Percentiles rank a stretch among this genome's conserved stretches.
phyloP scores from a whole-genome alignment of 2,888 invertebrate species.

The Limnephilus marmoratus region DNA sequence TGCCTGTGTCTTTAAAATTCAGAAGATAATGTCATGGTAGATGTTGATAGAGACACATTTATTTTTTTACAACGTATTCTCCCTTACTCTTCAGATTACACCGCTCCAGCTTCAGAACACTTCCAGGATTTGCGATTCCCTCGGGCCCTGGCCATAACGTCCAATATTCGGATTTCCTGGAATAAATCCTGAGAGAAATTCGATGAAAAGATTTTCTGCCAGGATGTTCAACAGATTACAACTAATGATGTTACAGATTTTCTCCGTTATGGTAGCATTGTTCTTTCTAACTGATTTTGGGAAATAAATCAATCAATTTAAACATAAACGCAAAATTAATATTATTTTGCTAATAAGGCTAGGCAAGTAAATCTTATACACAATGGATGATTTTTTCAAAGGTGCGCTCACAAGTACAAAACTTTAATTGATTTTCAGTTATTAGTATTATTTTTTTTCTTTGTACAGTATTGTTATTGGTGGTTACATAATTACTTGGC shows the following conservation, averaged over 20 bases:
- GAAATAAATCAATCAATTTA: not conserved
- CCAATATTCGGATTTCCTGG: not conserved
- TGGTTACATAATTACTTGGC: too few species aligned
- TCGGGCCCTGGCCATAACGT: not conserved
- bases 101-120: not conserved
- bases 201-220: not conserved
- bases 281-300: not conserved
- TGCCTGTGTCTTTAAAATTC: not conserved
- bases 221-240: not conserved
- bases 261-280: not conserved
- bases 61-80: not conserved
- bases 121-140: not conserved
- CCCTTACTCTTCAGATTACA: not conserved
- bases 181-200: not conserved
- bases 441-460: too few species aligned
- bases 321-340: too few species aligned
- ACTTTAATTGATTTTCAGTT: not conserved
- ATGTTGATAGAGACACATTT: not conserved
- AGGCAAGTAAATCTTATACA: not conserved
- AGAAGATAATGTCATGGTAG: not conserved
- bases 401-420: not conserved
- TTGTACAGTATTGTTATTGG: too few species aligned
- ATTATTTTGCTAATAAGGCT: not conserved
- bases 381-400: not conserved
- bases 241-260: not conserved